Conservation (phyloP, 2,113 vertebrate species). For the Dromas ardeola region DNA sequence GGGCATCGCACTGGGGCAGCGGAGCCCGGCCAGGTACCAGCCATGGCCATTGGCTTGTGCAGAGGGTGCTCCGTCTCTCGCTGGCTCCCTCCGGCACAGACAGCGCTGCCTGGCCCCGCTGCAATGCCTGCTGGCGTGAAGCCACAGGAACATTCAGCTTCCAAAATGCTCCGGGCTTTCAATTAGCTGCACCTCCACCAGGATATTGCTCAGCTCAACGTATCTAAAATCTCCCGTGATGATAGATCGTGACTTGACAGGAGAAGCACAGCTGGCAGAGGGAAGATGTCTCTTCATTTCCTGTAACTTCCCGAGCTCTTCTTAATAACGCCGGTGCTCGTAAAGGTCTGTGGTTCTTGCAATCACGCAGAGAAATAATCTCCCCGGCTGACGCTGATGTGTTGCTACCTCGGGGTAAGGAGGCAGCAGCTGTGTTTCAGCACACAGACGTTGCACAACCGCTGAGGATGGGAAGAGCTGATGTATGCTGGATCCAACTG, state of each 20-base stretch:
- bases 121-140: neutral
- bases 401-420: neutral
- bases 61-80: neutral
- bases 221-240: neutral
- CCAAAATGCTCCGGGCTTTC: neutral
- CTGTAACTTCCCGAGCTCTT: neutral
- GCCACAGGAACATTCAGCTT: neutral
- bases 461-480: neutral
- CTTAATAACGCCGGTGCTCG: neutral
- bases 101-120: neutral
- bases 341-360: neutral
- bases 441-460: neutral
- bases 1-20: accelerated
- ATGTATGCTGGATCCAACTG: neutral
- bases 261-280: neutral
- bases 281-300: neutral
- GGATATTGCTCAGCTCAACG: neutral
- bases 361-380: neutral
- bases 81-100: neutral
- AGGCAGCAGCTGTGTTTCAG: neutral
- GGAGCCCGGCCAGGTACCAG: accelerated
- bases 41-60: neutral
- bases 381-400: neutral
- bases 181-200: neutral
- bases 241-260: neutral